Base-by-base conservation (phyloP, 2,888 invertebrate species). In the Heliconius erato region DNA sequence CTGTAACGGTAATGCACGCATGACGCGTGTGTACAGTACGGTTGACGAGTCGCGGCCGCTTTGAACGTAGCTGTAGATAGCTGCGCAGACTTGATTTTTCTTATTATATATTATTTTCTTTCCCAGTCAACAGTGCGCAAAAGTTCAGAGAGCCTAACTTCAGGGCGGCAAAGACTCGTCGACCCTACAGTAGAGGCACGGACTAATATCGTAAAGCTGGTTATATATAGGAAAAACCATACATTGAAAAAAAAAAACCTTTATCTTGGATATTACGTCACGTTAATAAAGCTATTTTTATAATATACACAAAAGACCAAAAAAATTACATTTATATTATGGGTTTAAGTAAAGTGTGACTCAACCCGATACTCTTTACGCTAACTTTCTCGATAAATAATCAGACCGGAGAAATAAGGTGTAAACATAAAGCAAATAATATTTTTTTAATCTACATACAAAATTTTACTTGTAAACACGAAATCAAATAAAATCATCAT, bases 1-100 rank as follows among this genome's bases (percentile, higher is more conserved):
- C 40, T 63, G 63, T 80, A 74, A 80, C 80, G 80, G 74, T 80
- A 65, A 74, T 74, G 65, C 28, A 80, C 80, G 80, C 44, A 40
- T 69, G 59, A 74, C 67, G 80, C 44, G 59, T 69, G 69, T 59
- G 59, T 74, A 65, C 44, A n/a, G 71, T 69, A 59, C 63, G n/a
- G n/a, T 11, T 12, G 63, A 63, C 63, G n/a, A n/a, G n/a, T 63
- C 63, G 63, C 63, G 63, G n/a, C 63, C n/a, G 4, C 12, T n/a
- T n/a, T 12, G 63, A 63, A n/a, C 4, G 11, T 63, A 63, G 63
- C 63, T 63, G 4, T 12, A 63, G 63, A 63, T n/a, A 4, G 12
- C 63, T 63, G 63, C 63, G 63, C n/a, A 63, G 63, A 63, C n/a
- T 63, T 23, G 2, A 54, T 54, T 54, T 54, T 54, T 54, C 19